Evolutionary conservation across 2,888 invertebrate genomes (phyloP).

Genomic region (Agrochola lychnidis): DNA sequence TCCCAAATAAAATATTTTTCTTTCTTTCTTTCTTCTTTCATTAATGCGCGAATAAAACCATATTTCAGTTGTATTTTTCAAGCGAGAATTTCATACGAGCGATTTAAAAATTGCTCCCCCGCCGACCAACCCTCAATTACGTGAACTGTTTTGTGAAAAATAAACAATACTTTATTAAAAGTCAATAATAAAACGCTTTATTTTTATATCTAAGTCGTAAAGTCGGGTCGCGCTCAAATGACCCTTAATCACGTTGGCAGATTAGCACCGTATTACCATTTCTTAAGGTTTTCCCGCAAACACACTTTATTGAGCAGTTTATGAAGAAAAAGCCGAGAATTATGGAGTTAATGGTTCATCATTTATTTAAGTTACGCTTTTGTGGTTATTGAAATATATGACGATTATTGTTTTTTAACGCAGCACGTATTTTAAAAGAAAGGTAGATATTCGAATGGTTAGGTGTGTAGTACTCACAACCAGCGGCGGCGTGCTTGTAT

Average conservation of each 20-base stretch:
- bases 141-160: conserved; percentile 32
- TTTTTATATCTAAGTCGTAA: conserved; percentile 64
- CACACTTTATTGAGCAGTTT: conserved; percentile 47
- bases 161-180: conserved; percentile 32
- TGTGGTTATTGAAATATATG: conserved; percentile 23
- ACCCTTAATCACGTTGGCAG: conserved; percentile 63
- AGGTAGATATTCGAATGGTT: too few relatives aligned
- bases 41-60: background rate
- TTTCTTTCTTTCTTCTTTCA: too few relatives aligned
- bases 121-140: background rate
- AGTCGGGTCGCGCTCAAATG: conserved; percentile 58
- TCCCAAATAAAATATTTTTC: too few relatives aligned
- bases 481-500: too few relatives aligned
- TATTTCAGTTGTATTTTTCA: conserved; percentile 2
- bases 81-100: background rate
- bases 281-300: conserved; percentile 41
- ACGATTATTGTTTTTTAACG: background rate
- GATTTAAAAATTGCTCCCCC: conserved; percentile 14
- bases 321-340: conserved; percentile 33
- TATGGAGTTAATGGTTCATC: conserved; percentile 26
- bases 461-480: too few relatives aligned
- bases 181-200: conserved; percentile 59
- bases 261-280: conserved; percentile 61
- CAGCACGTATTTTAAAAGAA: too few relatives aligned
- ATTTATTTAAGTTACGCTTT: conserved; percentile 15